Evolutionary conservation across 2,797 vertebrate genomes (phyloP), one percentile per base, ranked within the genome.

Genomic region (Xyrichtys novacula): DNA sequence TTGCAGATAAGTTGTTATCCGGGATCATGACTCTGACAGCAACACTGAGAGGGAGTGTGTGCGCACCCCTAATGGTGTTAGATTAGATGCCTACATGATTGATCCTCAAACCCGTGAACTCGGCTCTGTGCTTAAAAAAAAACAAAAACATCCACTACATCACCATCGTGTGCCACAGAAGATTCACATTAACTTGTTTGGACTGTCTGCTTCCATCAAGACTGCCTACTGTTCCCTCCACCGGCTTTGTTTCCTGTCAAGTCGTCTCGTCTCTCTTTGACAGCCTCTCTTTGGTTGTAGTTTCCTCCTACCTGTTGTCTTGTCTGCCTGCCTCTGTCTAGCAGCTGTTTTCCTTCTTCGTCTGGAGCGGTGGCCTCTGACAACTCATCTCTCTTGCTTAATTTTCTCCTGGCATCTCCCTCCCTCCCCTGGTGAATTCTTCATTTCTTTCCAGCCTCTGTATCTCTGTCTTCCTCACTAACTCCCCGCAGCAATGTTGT

Each of bases 51-150:
- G 54, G 44, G 57, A 74, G 64, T 76, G n/a, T 12, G 36, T 36
- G 50, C 58, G 43, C 7, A 12, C 60, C 66, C 78, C 60, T 74
- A 67, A 86, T 84, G 57, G 62, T 57, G 75, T 25, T 50, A 77
- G 82, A 88, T 88, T 78, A 82, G 48, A 83, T 85, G 70, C 46
- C 47, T 60, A 54, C 57, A 56, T 65, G 74, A 85, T 80, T 75
- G 68, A 85, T 87, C 69, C 66, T 75, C 58, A 16, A 29, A 60
- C 69, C 19, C 50, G 23, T 11, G 1, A 56, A 34, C 44, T 74
- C 62, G 49, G 78, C 68, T 20, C n/a, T 47, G 46, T 22, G 48
- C 34, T 59, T 40, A 36, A 38, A 44, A 31, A 20, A 49, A 38
- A 44, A 31, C 19, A 49, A 23, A 50, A 8, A 58, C 22, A 38